Evolutionary conservation across 2,888 invertebrate genomes (phyloP).

Genomic region (Trypoxylon attenuatum): DNA sequence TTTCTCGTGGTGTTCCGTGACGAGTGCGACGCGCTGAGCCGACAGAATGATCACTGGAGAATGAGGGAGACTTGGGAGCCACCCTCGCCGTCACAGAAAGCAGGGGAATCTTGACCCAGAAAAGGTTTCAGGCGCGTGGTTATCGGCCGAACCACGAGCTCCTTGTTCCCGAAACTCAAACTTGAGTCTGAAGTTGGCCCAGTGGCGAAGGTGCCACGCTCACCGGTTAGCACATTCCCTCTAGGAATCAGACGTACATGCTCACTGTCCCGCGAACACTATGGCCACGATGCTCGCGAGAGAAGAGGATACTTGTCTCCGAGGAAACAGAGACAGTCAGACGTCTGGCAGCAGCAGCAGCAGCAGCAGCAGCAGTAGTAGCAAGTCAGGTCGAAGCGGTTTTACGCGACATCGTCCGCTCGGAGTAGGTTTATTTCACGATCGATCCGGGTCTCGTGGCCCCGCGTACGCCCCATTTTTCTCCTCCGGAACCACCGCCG

Average conservation of each 20-base stretch:
- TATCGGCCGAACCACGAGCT: neutral
- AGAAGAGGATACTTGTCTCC: neutral
- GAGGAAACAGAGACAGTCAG: neutral
- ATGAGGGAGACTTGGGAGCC: no score
- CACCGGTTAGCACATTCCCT: neutral
- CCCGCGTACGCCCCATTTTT: conserved; percentile 69
- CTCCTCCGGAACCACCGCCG: conserved; percentile 28
- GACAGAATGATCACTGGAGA: neutral
- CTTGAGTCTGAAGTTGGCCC: no score
- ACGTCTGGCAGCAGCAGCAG: neutral
- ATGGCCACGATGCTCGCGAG: neutral
- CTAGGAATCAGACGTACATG: neutral
- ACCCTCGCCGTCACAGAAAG: no score
- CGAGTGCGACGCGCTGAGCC: neutral
- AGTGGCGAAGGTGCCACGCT: neutral
- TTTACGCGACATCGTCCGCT: conserved; percentile 46
- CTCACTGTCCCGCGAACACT: neutral
- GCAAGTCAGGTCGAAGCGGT: no score
- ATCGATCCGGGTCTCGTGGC: conserved; percentile 69
- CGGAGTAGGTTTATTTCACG: conserved; percentile 65
- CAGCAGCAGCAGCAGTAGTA: neutral
- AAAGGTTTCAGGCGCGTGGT: neutral
- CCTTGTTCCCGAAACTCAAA: neutral
- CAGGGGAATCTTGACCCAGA: neutral
- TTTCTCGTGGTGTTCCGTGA: neutral